Evolutionary conservation across 2,888 invertebrate species (phyloP), one percentile per base, ranked within the genome.

Genomic region (Arge pagana): DNA sequence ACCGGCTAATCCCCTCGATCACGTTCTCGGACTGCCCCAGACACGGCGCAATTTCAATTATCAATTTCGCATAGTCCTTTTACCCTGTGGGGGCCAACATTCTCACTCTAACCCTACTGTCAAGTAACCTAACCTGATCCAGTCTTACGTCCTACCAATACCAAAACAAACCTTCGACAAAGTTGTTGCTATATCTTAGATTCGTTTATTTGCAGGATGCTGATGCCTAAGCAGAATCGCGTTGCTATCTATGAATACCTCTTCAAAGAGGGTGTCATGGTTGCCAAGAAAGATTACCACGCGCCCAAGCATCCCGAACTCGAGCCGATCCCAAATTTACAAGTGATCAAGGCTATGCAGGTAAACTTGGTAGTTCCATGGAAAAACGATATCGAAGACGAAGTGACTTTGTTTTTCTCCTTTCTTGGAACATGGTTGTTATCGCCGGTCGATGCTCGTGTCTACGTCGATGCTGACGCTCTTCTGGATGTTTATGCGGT

Each of bases 141-240:
- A 4, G 16, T 2, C 8, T n/a, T 19, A 35, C 33, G 23, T 33
- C n/a, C 11, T 23, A 4, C 21, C n/a, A n/a, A n/a, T n/a, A n/a
- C n/a, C n/a, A n/a, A n/a, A n/a, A n/a, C n/a, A n/a, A n/a, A n/a
- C n/a, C n/a, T n/a, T n/a, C n/a, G n/a, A n/a, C n/a, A n/a, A n/a
- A n/a, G n/a, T n/a, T n/a, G n/a, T 13, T 45, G n/a, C 3, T 42
- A 30, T n/a, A 19, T 8, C 28, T 10, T 8, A 11, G n/a, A 3
- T 33, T 24, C 18, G 3, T 24, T 15, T 23, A 19, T 53, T 78
- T 80, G 76, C 79, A 95, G 91, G 80, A 99, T 99, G 99, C 96
- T 99, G 94, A 99, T 99, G 96, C 96, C 98, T 72, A 98, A 97
- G 84, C 92, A 93, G 83, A 95, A 96, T 79, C 89, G 96, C 75